Base-by-base conservation (phyloP, 2,888 invertebrate genomes). In the Magallana nippona region DNA sequence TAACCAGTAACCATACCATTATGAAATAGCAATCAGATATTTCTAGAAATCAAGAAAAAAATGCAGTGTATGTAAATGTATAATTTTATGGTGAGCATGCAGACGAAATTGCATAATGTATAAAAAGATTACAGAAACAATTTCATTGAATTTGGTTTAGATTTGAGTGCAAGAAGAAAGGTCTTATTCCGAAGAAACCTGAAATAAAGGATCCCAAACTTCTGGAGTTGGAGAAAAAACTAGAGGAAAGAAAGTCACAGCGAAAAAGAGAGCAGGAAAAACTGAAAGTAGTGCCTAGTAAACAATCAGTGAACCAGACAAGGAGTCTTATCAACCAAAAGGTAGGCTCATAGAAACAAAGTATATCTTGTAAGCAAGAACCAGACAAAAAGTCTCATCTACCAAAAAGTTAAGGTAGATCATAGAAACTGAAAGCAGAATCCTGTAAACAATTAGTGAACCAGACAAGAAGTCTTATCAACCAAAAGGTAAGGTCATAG, bases 171-270 rank as follows among this genome's bases (percentile, higher is more conserved):
- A 87, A 89, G 27, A 91, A 91, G 83, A 87, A 86, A 32, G 88
- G 87, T 10, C 63, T 84, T 11, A 71, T 71, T 71, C 86, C 87
- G 0, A 88, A 85, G 81, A 88, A 86, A 78, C 82, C 85, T 22
- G 88, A 89, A 78, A 83, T 91, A 1, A 88, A 90, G 82, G 92
- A 91, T 84, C 90, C 90, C 11, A 91, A 90, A 84, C 82, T 93
- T 78, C 83, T 87, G 2, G 91, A 91, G 57, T 87, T 94, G 71
- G 91, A 93, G 86, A 89, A 88, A 80, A 89, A 88, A 77, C 87
- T 93, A 1, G 91, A 93, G 63, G 92, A 92, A 84, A 93, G 91
- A 86, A 88, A 89, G 71, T 89, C 88, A 56, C 90, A 90, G 81
- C 83, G 94, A 83, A 79, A 89, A 27, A 86, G 87, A 71, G 89